phyloP scores from a whole-genome alignment of 2,888 invertebrate genomes.

The Colostygia pectinataria region DNA sequence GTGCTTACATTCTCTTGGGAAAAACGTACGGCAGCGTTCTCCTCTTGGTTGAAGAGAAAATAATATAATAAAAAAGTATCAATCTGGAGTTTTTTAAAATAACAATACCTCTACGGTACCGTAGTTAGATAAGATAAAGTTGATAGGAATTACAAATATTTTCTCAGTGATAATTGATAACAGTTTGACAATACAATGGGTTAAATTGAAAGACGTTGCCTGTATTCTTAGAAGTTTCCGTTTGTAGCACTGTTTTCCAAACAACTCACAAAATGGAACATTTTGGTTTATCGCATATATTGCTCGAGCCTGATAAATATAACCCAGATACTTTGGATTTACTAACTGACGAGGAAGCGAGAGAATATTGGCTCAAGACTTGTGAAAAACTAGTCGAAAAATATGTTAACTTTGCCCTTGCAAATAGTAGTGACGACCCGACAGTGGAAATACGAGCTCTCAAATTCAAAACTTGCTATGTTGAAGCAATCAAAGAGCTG shows the following conservation, averaged over 20 bases:
- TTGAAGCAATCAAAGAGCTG: constrained; percentile 89
- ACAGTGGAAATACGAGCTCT: constrained; percentile 91
- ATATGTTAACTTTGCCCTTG: constrained; percentile 91
- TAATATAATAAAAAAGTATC: background rate
- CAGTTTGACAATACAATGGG: constrained; percentile 66
- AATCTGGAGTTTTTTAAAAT: too few species aligned
- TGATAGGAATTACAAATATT: constrained; percentile 51
- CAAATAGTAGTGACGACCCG: constrained; percentile 86
- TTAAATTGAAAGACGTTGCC: constrained; percentile 36
- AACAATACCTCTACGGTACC: background rate
- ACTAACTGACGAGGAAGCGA: constrained; percentile 91
- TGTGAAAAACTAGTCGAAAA: constrained; percentile 93
- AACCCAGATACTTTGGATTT: constrained; percentile 96
- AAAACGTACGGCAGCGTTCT: too few species aligned
- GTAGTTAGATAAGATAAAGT: constrained; percentile 56
- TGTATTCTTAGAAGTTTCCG: too few species aligned
- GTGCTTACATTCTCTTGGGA: too few species aligned
- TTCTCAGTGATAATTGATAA: constrained; percentile 59
- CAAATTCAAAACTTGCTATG: constrained; percentile 92
- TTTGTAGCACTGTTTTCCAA: too few species aligned
- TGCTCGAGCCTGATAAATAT: constrained; percentile 90
- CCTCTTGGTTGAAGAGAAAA: too few species aligned
- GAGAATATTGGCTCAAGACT: constrained; percentile 96
- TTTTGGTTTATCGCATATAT: constrained; percentile 80
- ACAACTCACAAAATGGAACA: constrained; percentile 70